phyloP scores from a whole-genome alignment of 2,113 vertebrate species.

The Phalacrocorax brasilianus region DNA sequence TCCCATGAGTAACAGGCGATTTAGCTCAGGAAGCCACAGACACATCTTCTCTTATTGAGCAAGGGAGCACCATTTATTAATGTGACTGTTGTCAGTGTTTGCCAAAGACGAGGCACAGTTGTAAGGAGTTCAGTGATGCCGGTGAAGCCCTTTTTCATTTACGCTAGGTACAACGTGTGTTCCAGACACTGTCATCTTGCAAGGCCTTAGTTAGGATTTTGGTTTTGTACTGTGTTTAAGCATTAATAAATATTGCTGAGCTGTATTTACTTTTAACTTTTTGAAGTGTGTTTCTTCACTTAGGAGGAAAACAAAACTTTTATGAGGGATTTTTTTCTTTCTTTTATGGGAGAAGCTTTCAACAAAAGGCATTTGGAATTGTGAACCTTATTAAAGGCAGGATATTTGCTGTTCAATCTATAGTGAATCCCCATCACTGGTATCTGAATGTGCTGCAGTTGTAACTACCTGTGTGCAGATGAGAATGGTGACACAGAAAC shows the following conservation, averaged over 20 bases:
- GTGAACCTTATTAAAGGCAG: background rate
- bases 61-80: background rate
- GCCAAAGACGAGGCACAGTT: background rate
- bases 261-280: background rate
- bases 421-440: background rate
- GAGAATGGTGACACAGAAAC: background rate
- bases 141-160: background rate
- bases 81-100: background rate
- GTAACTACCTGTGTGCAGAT: background rate
- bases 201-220: background rate
- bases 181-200: background rate
- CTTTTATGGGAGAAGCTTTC: background rate
- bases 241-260: background rate
- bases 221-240: background rate
- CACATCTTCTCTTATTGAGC: background rate
- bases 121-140: background rate
- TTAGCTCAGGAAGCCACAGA: background rate
- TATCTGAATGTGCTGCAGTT: background rate
- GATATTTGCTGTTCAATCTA: background rate
- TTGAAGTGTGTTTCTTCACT: background rate
- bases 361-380: background rate
- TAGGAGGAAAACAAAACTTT: background rate
- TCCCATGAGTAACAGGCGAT: background rate
- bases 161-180: background rate
- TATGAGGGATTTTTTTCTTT: no score